Conservation (phyloP, 2,113 vertebrate genomes). For the Pygoscelis antarcticus region DNA sequence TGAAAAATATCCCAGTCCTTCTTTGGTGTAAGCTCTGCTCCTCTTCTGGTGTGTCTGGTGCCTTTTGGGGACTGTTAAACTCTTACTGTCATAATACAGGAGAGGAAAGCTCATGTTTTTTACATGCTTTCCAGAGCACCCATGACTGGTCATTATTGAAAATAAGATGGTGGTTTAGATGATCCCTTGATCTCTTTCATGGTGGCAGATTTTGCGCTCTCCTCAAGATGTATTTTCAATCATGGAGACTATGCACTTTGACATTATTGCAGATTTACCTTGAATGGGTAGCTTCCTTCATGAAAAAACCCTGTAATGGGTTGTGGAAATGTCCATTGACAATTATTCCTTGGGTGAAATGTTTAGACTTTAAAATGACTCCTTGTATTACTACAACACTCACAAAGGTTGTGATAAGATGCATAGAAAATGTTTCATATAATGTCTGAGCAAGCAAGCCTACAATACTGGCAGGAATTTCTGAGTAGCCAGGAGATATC, state of each 20-base stretch:
- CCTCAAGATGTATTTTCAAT: neutral
- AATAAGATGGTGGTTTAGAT: neutral
- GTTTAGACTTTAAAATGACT: conserved; percentile 49
- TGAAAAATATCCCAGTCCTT: neutral
- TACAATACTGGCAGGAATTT: neutral
- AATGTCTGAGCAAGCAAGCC: conserved; percentile 22
- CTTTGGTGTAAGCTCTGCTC: neutral
- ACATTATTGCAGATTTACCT: neutral
- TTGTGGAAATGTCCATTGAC: conserved; percentile 13
- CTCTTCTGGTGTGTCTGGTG: neutral
- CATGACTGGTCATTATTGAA: neutral
- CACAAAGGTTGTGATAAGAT: conserved; percentile 34
- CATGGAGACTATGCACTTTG: neutral
- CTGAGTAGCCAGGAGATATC: conserved; percentile 45
- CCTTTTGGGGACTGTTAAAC: neutral
- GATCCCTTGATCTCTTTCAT: neutral
- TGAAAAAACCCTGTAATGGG: neutral
- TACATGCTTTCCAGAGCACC: neutral
- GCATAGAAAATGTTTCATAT: conserved; percentile 11
- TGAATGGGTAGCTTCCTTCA: neutral
- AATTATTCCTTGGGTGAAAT: conserved; percentile 25
- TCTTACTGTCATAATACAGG: neutral
- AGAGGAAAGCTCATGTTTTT: neutral
- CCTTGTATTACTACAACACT: conserved; percentile 9
- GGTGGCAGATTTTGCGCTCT: neutral